phyloP scores from a whole-genome alignment of 2,888 invertebrate genomes.

The Notocelia uddmanniana region DNA sequence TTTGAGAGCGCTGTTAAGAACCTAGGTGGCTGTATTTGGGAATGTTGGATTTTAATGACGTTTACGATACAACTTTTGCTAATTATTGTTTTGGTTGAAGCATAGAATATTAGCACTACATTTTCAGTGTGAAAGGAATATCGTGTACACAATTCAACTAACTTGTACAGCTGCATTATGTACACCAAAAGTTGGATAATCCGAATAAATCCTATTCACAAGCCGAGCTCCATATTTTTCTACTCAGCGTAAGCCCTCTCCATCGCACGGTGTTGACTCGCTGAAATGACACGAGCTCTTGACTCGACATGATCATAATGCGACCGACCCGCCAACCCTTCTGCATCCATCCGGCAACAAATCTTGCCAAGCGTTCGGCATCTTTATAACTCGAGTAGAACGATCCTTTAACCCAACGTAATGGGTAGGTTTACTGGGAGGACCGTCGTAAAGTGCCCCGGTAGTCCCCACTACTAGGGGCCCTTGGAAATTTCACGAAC shows the following conservation, averaged over 20 bases:
- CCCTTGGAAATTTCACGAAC: constrained; percentile 85
- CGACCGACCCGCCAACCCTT: constrained; percentile 80
- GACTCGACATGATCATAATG: constrained; percentile 83
- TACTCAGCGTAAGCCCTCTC: constrained; percentile 73
- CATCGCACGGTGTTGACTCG: constrained; percentile 82
- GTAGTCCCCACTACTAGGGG: constrained; percentile 66
- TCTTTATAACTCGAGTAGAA: constrained; percentile 82
- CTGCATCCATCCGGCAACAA: constrained; percentile 83
- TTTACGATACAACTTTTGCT: constrained; percentile 47
- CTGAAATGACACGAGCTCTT: constrained; percentile 81
- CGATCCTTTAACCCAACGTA: constrained; percentile 85
- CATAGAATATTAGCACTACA: neutral
- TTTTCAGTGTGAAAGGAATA: neutral
- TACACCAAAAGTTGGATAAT: constrained; percentile 36
- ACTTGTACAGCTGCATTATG: constrained; percentile 22
- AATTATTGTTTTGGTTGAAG: constrained; percentile 46
- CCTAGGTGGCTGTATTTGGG: constrained; percentile 54
- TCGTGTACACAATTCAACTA: neutral
- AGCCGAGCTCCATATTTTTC: constrained; percentile 70
- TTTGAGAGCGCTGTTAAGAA: constrained; percentile 60
- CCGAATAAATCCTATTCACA: constrained; percentile 54
- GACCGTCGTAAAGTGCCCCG: constrained; percentile 84
- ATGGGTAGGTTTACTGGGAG: constrained; percentile 84
- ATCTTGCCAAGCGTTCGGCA: constrained; percentile 81
- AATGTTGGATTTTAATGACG: constrained; percentile 56